These are phyloP conservation scores for Lacerta viridis DNA, from an alignment of 2,797 vertebrate species.

Conservation along the genomic window DNA sequence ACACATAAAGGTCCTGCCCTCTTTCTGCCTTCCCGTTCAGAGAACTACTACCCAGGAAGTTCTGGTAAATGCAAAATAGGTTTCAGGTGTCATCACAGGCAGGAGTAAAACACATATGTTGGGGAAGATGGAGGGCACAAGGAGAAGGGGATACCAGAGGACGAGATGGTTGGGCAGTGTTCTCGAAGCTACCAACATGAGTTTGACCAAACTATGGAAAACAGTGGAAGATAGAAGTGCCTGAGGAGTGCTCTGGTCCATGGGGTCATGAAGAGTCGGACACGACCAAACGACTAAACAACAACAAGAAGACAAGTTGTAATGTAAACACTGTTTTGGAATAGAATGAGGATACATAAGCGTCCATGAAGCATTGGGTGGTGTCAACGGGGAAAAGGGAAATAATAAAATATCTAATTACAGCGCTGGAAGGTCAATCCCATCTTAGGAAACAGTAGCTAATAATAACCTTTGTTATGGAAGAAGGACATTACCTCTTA, in stretches of 20 bases:
- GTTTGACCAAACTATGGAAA: too few species aligned
- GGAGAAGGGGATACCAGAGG: background rate
- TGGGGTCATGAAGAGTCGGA: too few species aligned
- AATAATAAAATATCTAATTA: slow-evolving; percentile 8
- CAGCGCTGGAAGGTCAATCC: background rate
- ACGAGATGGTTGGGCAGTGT: too few species aligned
- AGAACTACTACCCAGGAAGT: background rate
- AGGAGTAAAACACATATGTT: too few species aligned
- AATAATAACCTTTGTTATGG: slow-evolving; percentile 9
- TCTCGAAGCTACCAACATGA: too few species aligned
- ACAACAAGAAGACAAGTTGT: background rate
- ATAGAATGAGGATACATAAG: too few species aligned
- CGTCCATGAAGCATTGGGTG: background rate
- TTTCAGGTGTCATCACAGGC: background rate
- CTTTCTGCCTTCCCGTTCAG: background rate
- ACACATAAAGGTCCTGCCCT: background rate
- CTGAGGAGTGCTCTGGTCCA: too few species aligned
- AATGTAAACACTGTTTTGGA: background rate
- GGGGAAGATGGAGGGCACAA: background rate
- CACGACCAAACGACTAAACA: too few species aligned
- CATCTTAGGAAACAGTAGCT: background rate
- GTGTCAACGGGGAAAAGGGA: background rate
- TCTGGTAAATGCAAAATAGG: background rate
- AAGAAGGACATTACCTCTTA: background rate
- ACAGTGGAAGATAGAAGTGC: too few species aligned